These are phyloP conservation scores for Picathartes gymnocephalus DNA, from an alignment of 2,113 vertebrate species.

Conservation along the genomic window DNA sequence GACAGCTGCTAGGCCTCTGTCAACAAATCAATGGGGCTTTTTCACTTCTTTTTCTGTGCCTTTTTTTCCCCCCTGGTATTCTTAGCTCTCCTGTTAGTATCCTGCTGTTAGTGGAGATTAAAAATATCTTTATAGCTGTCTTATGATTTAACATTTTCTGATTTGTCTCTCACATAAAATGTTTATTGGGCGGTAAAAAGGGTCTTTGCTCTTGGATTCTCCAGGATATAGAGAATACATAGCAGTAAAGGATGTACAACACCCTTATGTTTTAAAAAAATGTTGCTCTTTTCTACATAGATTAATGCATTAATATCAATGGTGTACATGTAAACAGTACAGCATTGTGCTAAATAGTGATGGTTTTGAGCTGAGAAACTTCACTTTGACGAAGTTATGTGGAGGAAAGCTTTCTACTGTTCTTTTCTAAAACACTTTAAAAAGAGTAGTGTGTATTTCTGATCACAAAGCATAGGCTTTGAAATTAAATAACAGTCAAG, in stretches of 20 bases:
- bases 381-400: not conserved
- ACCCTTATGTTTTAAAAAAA: not conserved
- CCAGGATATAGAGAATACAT: not conserved
- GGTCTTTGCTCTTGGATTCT: not conserved
- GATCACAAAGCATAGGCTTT: not conserved
- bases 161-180: slow-evolving; percentile 62
- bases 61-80: not conserved
- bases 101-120: slow-evolving; percentile 61
- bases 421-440: not conserved
- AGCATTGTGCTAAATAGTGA: not conserved
- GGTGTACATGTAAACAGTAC: not conserved
- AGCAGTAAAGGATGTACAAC: not conserved
- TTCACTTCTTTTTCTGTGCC: not conserved
- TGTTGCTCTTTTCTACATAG: not conserved
- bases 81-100: slow-evolving; percentile 62
- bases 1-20: slow-evolving; percentile 73
- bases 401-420: not conserved
- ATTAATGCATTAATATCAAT: not conserved
- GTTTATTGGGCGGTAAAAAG: not conserved
- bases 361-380: not conserved
- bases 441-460: not conserved
- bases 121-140: slow-evolving; percentile 60
- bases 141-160: slow-evolving; percentile 66
- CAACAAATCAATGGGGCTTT: slow-evolving; percentile 42
- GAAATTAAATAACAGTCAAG: not conserved